Evolutionary conservation across 1,140 invertebrate species (phyloP).

Genomic region (Bathynomus jamesi): DNA sequence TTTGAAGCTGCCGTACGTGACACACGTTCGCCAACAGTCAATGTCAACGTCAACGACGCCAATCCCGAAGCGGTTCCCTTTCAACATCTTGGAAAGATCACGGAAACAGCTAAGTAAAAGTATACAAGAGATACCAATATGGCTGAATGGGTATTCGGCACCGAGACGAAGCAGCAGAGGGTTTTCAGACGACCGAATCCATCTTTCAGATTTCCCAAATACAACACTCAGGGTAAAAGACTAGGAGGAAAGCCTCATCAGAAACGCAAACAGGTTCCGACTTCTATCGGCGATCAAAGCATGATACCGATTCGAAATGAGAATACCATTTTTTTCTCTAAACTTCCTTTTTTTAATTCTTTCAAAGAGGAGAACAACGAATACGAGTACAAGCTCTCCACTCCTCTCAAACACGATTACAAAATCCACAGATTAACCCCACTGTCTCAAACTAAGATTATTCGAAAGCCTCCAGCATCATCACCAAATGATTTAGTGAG

Average conservation of each 20-base stretch:
- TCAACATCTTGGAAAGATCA: neutral
- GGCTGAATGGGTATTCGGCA: neutral
- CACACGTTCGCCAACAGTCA: neutral
- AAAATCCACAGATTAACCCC: neutral
- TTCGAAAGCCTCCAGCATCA: too few relatives aligned
- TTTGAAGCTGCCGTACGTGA: neutral
- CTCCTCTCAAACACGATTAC: neutral
- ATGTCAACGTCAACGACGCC: too few relatives aligned
- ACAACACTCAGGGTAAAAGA: neutral
- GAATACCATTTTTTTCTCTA: too few relatives aligned
- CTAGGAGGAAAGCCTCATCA: neutral
- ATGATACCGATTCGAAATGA: too few relatives aligned
- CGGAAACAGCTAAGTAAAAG: neutral
- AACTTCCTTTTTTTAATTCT: neutral
- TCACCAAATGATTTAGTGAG: neutral
- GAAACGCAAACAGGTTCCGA: neutral
- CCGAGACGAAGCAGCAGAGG: neutral
- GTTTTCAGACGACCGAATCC: neutral
- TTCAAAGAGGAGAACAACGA: neutral
- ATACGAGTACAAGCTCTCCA: neutral
- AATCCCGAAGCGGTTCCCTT: neutral
- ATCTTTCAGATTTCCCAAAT: neutral
- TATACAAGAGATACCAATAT: neutral
- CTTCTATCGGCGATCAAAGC: too few relatives aligned
- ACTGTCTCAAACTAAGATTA: neutral